Evolutionary conservation across 1,140 invertebrate species (phyloP), one percentile per base, ranked within the genome.

Genomic region (Hycleus phaleratus): DNA sequence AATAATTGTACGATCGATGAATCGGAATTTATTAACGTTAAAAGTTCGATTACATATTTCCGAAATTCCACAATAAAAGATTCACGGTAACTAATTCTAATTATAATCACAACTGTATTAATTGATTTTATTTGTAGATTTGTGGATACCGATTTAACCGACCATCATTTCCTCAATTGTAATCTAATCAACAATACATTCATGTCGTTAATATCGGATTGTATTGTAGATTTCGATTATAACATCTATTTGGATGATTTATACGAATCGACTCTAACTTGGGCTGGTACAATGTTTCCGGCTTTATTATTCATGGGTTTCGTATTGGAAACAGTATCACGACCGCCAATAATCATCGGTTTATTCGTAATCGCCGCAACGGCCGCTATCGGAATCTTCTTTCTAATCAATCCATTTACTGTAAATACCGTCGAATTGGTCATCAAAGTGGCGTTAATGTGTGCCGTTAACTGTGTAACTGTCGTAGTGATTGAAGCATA

Each of bases 41-140:
- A 76, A 57, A 75, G 78, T 12, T 79, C 77, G 44, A 78, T 77
- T 50, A 79, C 78, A 3, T 74, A 76, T 55, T 81, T 81, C 65
- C 72, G 70, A 50, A 71, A 79, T 67, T 77, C 76, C 42, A 60
- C 70, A 39, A 76, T 79, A 38, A 67, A 73, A 57, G 67, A 78
- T 64, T 77, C 74, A 2, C 77, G 74, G 75, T 77, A 59, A 68
- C 71, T 49, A 24, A 26, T 18, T 1, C 18, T 1, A 18, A 18
- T 18, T 43, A 12, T 50, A n/a, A 4, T 12, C 48, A 18, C 10
- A 45, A n/a, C 4, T 12, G 45, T 8, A 18, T 18, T 18, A 18
- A 18, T 18, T 18, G 18, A 18, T 18, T 18, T 58, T 42, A 47
- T 47, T 63, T 68, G 26, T 45, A 78, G 77, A 68, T 79, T 80